Evolutionary conservation across 2,113 vertebrate species (phyloP), one percentile per base, ranked within the genome.

Genomic region (Lota lota): DNA sequence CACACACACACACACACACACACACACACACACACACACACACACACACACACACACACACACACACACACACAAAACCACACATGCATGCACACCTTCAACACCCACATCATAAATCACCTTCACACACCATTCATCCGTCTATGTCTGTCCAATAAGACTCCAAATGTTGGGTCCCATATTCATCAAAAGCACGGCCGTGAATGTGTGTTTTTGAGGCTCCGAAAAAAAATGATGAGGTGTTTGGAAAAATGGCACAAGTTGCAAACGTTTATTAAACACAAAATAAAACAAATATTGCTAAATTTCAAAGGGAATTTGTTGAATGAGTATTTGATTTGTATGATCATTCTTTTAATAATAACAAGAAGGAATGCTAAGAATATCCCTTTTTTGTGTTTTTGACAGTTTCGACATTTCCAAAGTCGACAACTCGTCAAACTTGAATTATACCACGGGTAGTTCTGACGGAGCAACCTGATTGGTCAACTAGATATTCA

Each of bases 121-220:
- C 18, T 47, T 70, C 73, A 57, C 64, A 36, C 61, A 21, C 75
- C 69, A 84, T 88, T 86, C 79, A 85, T 89, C 87, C 5, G 22
- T 71, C 79, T 71, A 74, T 73, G 53, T 79, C 65, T 85, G 86
- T 85, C 77, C 85, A 89, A 89, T 84, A 76, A 76, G 73, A 64
- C 77, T 78, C 63, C 73, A 77, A 76, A 83, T 79, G 76, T 77
- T 77, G 69, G 81, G 73, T 66, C 76, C 76, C 22, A 47, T 78
- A 78, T 84, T 89, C 80, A 83, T 87, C 81, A 88, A 56, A 56
- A 56, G 81, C 67, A 69, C 1, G 56, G 65, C 78, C 84, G 66
- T 79, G 70, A 74, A 78, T 67, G 80, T 74, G 79, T 67, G 80
- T 74, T 36, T 18, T 16, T 19, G 33, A n/a, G 1, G 33, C 53